These are phyloP conservation scores for Nemopilema nomurai DNA, from an alignment of 30 jellyfish, hydroid and myxozoan species.

Conservation along the genomic window DNA sequence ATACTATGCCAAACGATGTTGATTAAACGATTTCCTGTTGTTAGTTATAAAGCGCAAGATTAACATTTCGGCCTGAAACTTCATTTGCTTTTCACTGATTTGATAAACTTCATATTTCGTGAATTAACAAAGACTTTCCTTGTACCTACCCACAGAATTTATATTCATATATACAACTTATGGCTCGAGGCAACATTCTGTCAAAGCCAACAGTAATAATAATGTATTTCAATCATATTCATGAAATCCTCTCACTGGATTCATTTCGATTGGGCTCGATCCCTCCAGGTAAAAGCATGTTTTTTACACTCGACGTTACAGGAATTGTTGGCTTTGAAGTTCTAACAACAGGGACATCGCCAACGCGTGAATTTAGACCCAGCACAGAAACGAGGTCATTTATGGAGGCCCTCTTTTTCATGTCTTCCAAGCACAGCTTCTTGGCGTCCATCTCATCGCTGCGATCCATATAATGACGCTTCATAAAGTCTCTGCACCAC, in stretches of 20 bases:
- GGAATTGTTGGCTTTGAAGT: background rate
- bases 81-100: too few relatives aligned
- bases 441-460: conserved; percentile 48
- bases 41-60: too few relatives aligned
- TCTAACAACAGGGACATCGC: background rate
- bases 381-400: conserved; percentile 62
- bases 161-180: too few relatives aligned
- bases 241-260: conserved; percentile 5
- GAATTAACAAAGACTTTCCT: too few relatives aligned
- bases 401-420: conserved; percentile 12
- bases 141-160: background rate
- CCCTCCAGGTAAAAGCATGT: background rate
- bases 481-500: conserved; percentile 82
- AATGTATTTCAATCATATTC: background rate
- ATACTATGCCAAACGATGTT: background rate
- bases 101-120: too few relatives aligned
- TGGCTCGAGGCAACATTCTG: background rate
- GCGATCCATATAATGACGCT: conserved; percentile 67
- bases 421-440: conserved; percentile 32
- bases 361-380: conserved; percentile 33
- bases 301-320: background rate
- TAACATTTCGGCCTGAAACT: too few relatives aligned
- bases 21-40: too few relatives aligned
- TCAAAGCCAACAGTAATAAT: background rate
- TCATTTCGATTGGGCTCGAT: conserved; percentile 17